Percentiles rank a stretch among this genome's conserved stretches.
phyloP scores from a whole-genome alignment of 2,113 vertebrate genomes.

The Chlorodrepanis virens region DNA sequence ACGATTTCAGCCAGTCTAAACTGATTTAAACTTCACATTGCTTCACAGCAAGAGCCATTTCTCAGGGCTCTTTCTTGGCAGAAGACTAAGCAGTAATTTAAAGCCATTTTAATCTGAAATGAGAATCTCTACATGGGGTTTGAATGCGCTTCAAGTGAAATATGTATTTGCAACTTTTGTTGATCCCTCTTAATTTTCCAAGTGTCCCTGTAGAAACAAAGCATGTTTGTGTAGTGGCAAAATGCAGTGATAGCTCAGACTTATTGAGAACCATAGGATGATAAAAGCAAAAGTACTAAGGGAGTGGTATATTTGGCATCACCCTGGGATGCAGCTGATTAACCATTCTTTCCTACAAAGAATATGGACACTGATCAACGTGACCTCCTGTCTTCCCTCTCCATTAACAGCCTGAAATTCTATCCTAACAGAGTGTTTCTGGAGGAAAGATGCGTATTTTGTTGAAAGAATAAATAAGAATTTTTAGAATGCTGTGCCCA shows the following conservation, averaged over 20 bases:
- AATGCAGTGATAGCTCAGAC: not conserved
- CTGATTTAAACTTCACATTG: conserved; percentile 13
- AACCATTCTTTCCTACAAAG: not conserved
- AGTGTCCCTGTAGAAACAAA: not conserved
- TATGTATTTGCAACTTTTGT: conserved; percentile 39
- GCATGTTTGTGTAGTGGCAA: not conserved
- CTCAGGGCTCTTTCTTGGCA: conserved; percentile 22
- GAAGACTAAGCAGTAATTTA: conserved; percentile 51
- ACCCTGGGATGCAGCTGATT: not conserved
- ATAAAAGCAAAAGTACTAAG: not conserved
- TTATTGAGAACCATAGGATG: not conserved
- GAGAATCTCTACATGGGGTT: conserved; percentile 44
- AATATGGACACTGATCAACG: not conserved
- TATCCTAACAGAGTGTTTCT: not conserved
- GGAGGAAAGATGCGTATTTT: not conserved
- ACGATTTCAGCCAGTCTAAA: not conserved
- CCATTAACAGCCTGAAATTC: not conserved
- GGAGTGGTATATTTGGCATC: not conserved
- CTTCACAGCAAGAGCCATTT: conserved; percentile 50
- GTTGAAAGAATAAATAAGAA: not conserved
- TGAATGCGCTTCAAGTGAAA: conserved; percentile 35
- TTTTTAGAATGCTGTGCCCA: not conserved
- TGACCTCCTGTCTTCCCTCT: not conserved
- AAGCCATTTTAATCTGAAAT: conserved; percentile 62
- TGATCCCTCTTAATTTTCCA: conserved; percentile 23